Evolutionary conservation across 2,113 vertebrate genomes (phyloP), one percentile per base, ranked within the genome.

Genomic region (Regulus satrapa): DNA sequence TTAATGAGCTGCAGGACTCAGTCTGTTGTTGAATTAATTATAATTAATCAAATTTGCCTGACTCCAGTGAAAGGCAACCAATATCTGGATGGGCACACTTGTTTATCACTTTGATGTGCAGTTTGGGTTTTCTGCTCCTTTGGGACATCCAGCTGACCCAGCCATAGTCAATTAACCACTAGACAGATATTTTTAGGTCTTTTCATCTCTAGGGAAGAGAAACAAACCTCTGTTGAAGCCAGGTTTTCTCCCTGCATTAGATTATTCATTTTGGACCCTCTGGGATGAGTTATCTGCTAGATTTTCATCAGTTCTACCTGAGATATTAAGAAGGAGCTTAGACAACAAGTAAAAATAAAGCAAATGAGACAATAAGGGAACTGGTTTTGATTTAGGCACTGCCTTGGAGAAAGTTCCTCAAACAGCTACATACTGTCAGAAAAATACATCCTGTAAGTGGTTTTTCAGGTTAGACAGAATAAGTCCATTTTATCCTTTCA

Each of bases 401-500:
- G 17, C 24, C 34, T 73, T 59, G 62, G 40, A 88, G 18, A 76
- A 9, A 69, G 18, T 40, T 82, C n/a, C 41, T 76, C 58, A 56
- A 75, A 62, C 40, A 89, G 38, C 16, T 66, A 48, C n/a, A 68
- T 18, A 19, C 46, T 32, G 74, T 51, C 67, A 94, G 58, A 89
- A 95, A 95, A 94, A 92, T 48, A 67, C 10, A 80, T 38, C 54
- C 89, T 83, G 29, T 73, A 83, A 95, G 81, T 88, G 71, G 32
- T 93, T 95, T 93, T 75, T 51, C 67, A 66, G 67, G 78, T 79
- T 88, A 85, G 89, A 85, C 56, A 56, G 84, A 93, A 3, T 40
- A 92, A 93, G 87, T 85, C 78, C n/a, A 91, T 92, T 95, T 93
- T 51, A 94, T 64, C 84, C 91, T 95, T 92, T 84, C 80, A 68